Conservation (phyloP, 2,113 vertebrate genomes). For the Poecilia latipinna region DNA sequence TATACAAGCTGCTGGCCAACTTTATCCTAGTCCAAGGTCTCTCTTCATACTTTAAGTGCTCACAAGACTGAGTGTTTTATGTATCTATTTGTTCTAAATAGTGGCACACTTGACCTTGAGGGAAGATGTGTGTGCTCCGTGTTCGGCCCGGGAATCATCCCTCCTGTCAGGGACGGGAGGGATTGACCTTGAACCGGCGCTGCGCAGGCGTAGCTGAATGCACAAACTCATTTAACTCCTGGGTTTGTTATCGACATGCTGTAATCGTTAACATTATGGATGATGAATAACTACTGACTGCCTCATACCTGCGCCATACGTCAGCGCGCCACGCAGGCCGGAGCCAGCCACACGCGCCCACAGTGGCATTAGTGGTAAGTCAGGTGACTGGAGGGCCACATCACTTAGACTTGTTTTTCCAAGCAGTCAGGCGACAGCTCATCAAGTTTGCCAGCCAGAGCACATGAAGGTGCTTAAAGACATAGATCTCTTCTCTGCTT, state of each 20-base stretch:
- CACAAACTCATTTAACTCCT: constrained; percentile 83
- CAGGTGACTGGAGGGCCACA: constrained; percentile 51
- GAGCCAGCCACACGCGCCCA: neutral
- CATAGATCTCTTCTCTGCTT: constrained; percentile 52
- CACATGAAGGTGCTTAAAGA: constrained; percentile 44
- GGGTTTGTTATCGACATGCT: constrained; percentile 79
- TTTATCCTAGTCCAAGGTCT: constrained; percentile 74
- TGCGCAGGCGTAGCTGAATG: constrained; percentile 74
- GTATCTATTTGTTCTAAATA: constrained; percentile 81
- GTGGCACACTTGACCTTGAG: constrained; percentile 81
- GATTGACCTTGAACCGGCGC: constrained; percentile 78
- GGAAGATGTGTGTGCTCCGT: constrained; percentile 69
- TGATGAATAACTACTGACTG: constrained; percentile 80
- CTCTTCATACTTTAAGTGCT: constrained; percentile 57
- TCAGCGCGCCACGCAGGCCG: constrained; percentile 20
- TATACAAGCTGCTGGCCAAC: constrained; percentile 67
- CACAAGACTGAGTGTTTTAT: constrained; percentile 77
- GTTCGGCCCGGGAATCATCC: constrained; percentile 73
- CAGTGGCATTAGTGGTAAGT: constrained; percentile 34
- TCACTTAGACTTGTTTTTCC: constrained; percentile 65
- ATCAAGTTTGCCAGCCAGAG: constrained; percentile 43
- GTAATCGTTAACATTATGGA: constrained; percentile 81
- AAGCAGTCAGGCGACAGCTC: constrained; percentile 52
- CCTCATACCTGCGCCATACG: constrained; percentile 65
- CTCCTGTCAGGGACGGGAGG: constrained; percentile 71